A percentile compares a stretch with the other conserved stretches of the same genome.
These are phyloP conservation scores for Drosophila villosipedis DNA, from an alignment of 2,888 invertebrate genomes.

Conservation along the genomic window DNA sequence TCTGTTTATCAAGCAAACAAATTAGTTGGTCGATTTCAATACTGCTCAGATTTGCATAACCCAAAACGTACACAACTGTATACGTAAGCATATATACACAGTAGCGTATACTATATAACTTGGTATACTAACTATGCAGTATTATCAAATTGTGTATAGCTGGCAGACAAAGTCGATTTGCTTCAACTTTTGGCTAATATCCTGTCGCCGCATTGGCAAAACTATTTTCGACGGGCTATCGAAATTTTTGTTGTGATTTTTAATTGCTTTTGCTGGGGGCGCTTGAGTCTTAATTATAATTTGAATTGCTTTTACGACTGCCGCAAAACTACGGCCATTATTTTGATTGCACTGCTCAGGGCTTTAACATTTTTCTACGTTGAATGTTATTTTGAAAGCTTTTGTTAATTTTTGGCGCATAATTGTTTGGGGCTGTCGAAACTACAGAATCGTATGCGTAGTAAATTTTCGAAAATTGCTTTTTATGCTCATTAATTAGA, in stretches of 20 bases:
- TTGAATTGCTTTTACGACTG: constrained; percentile 70
- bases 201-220: constrained; percentile 70
- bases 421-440: constrained; percentile 43
- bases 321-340: constrained; percentile 64
- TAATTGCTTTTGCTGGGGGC: constrained; percentile 72
- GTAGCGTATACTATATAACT: neutral
- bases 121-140: neutral
- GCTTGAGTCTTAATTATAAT: constrained; percentile 71
- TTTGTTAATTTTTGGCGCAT: constrained; percentile 57
- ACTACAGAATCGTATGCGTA: constrained; percentile 55
- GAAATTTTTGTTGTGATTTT: constrained; percentile 64
- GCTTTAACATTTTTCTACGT: constrained; percentile 25
- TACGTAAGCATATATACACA: neutral
- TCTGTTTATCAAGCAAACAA: constrained; percentile 52
- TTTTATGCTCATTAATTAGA: constrained; percentile 77
- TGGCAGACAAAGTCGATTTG: constrained; percentile 65
- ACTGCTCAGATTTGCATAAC: constrained; percentile 22
- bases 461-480: constrained; percentile 63
- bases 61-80: constrained; percentile 1
- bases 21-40: constrained; percentile 45
- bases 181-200: constrained; percentile 73
- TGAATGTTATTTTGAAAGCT: constrained; percentile 8
- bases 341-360: constrained; percentile 62
- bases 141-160: constrained; percentile 35
- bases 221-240: constrained; percentile 69